Percentiles rank a stretch among this genome's conserved stretches.
Evolutionary conservation across 2,797 vertebrate genomes (phyloP).

Genomic region (Tauraco hartlaubi): DNA sequence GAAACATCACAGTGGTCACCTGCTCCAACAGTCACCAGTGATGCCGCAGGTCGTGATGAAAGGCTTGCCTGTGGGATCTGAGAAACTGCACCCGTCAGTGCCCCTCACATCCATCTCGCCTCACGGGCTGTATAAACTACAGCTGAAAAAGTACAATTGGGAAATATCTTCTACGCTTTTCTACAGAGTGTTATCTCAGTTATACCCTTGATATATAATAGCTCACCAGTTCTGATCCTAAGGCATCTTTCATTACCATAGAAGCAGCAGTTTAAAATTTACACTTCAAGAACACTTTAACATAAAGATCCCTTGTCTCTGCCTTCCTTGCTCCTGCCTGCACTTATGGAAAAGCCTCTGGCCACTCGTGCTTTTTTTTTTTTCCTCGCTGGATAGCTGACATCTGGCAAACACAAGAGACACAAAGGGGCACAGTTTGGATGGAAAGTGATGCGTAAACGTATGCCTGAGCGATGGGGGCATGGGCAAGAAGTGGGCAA

Average conservation of each 20-base stretch:
- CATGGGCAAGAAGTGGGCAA: background rate
- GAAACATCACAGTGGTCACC: rapidly evolving
- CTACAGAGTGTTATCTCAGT: background rate
- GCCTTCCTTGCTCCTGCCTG: background rate
- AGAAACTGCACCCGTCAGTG: background rate
- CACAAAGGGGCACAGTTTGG: rapidly evolving
- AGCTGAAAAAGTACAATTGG: background rate
- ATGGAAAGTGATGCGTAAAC: rapidly evolving
- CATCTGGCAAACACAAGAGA: conserved; percentile 3
- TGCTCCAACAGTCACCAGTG: background rate
- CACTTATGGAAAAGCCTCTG: background rate
- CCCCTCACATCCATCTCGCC: background rate
- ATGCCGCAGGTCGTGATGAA: background rate
- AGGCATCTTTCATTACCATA: background rate
- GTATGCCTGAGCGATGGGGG: background rate
- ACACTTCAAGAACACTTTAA: background rate
- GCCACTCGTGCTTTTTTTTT: background rate
- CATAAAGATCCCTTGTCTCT: conserved; percentile 16
- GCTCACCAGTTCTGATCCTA: background rate
- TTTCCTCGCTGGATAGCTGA: background rate
- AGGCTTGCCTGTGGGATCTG: background rate
- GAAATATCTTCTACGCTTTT: background rate
- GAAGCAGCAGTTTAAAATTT: background rate
- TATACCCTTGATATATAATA: background rate
- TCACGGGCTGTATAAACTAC: background rate